Base-by-base conservation (phyloP, 2,797 vertebrate species). In the Margarornis squamiger region DNA sequence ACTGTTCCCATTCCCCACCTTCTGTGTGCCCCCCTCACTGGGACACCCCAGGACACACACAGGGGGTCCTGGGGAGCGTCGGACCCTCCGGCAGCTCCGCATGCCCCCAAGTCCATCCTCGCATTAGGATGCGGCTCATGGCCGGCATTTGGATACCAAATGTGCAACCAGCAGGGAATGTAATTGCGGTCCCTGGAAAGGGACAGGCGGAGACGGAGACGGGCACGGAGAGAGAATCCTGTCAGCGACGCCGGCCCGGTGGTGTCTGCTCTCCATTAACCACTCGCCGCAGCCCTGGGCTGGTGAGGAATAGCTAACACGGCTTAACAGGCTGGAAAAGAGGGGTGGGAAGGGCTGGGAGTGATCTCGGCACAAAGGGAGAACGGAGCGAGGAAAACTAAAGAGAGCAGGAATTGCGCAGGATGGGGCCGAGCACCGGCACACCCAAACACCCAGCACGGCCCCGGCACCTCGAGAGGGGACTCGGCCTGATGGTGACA, bases 201-300 rank as follows among this genome's bases (percentile, higher is more conserved):
- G 83, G 88, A 84, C 58, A n/a, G 87, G 93, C 81, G 43, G 92
- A 74, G 94, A 76, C 55, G 7, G 83, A 75, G 89, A 87, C 65
- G 46, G 93, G 93, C 87, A 63, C 87, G 36, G 92, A 86, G 86
- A 94, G 81, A 85, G 88, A 95, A 93, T 52, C 91, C 71, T 71
- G 81, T 86, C 80, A 62, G 87, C 83, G 89, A 66, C 54, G 86
- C 91, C 8, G 82, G 96, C 95, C 95, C 54, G 90, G 16, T 90
- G 77, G 96, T 87, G 90, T 81, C 91, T 95, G 91, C 95, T 95
- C 86, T 88, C 94, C 95, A 95, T 96, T 95, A 96, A 95, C 94
- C 51, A 67, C 77, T 77, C 88, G 36, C 92, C 54, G 72, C 92
- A 89, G 90, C 65, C 62, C 93, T 84, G 86, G 94, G 93, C 91